phyloP scores from a whole-genome alignment of 2,888 invertebrate genomes.

The Leptopilina myrica region DNA sequence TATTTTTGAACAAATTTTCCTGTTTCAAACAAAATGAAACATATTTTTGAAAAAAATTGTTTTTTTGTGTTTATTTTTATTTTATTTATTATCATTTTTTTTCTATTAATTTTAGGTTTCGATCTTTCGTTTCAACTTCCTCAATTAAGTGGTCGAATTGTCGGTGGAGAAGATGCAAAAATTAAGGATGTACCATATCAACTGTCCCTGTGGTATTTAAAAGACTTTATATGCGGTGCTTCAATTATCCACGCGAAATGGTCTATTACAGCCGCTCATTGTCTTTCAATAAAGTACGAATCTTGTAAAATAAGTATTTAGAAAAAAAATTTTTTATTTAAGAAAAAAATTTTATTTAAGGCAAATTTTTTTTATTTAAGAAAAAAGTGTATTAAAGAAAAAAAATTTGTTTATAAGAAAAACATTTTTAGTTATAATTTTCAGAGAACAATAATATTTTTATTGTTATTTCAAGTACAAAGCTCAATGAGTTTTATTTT shows the following conservation, averaged over 20 bases:
- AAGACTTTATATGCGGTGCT: constrained; percentile 5
- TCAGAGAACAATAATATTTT: no score
- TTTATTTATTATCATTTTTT: no score
- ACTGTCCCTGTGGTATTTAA: constrained; percentile 3
- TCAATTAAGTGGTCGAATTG: not conserved
- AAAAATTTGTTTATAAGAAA: not conserved
- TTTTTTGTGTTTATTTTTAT: no score
- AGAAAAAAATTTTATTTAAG: no score
- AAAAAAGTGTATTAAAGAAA: no score
- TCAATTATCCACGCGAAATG: constrained; percentile 5
- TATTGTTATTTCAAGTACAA: no score
- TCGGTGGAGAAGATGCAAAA: constrained; percentile 15
- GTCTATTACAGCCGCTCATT: constrained; percentile 27
- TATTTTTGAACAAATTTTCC: no score
- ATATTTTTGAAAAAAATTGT: no score
- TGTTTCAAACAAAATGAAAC: no score
- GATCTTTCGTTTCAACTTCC: constrained; percentile 6
- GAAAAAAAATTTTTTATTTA: not conserved
- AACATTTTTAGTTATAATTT: no score
- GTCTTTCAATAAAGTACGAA: constrained; percentile 1
- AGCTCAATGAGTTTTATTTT: no score
- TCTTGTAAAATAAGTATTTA: not conserved
- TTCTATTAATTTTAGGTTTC: constrained; percentile 1
- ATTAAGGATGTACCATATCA: constrained; percentile 24
- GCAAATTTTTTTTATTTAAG: no score